Base-by-base conservation (phyloP, 2,797 vertebrate species). In the Sebastes diaconus region DNA sequence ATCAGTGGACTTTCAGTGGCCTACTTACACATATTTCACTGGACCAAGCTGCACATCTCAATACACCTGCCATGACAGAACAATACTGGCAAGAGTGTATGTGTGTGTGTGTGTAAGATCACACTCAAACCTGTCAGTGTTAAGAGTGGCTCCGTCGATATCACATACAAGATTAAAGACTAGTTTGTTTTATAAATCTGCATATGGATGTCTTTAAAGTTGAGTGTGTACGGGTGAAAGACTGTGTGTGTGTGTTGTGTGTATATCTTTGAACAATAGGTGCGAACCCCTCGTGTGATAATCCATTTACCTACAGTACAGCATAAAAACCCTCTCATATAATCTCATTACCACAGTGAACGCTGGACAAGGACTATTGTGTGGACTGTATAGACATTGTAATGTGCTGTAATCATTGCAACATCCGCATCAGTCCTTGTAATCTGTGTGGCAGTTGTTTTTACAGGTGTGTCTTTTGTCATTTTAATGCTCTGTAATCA, bases 301-400 rank as follows among this genome's bases (percentile, higher is more conserved):
- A 92, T 92, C 92, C 88, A 76, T 88, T 94, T 93, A 88, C 88
- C 87, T 90, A 85, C 91, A 93, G 78, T 68, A 59, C 46, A 68
- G 79, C 80, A 90, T 90, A 88, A 89, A 87, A 88, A 59, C 73
- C 68, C 71, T 72, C 75, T 46, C 64, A 59, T 77, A 59, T 88
- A 92, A 92, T 91, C 92, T 78, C 5, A 89, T 93, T 91, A 90
- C 58, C 73, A 66, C 82, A 57, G 27, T 86, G 80, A 81, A 67
- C 32, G 73, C 74, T 79, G 91, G 86, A 90, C 88, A 80, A 25
- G 60, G 55, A 42, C 64, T 66, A 79, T 69, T 87, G 88, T 89
- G 67, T 39, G 3, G 59, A 77, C 68, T 58, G 71, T 27, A 80
- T 8, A 80, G 72, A 87, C 66, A 34, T 25, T 60, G 57, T 83